Conservation (phyloP, 2,113 vertebrate species). For the Pavo muticus region DNA sequence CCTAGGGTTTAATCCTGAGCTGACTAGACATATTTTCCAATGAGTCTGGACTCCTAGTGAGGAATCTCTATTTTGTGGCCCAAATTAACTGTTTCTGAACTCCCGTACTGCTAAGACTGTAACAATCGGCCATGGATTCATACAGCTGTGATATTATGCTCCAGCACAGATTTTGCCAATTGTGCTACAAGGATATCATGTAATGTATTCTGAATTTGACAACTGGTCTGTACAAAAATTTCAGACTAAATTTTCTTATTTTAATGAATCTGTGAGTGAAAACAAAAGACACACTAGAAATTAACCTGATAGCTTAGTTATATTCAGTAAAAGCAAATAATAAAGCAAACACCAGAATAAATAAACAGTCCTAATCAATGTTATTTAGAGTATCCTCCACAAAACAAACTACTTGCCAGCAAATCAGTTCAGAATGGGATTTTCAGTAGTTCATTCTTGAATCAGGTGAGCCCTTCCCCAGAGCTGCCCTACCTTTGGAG, state of each 20-base stretch:
- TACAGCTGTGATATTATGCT: background rate
- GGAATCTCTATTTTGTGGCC: background rate
- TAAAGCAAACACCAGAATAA: background rate
- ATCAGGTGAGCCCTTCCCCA: fast-evolving
- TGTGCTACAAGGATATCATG: background rate
- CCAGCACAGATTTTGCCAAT: background rate
- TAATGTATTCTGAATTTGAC: background rate
- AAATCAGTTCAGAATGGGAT: background rate
- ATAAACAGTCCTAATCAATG: background rate
- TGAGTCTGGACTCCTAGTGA: background rate
- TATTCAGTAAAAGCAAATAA: background rate
- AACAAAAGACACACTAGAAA: background rate
- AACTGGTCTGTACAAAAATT: background rate
- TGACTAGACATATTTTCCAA: background rate
- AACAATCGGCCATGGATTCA: too few species aligned
- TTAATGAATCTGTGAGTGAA: background rate
- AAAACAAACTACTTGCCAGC: background rate
- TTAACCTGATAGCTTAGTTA: background rate
- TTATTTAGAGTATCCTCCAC: background rate
- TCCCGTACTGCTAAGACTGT: background rate
- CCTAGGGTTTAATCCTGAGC: background rate
- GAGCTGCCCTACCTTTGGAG: background rate
- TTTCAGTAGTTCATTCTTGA: background rate
- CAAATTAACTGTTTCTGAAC: background rate
- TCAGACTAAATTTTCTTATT: background rate